These are phyloP conservation scores for Leptopilina drosophilae DNA, from an alignment of 2,888 invertebrate species.

Conservation along the genomic window DNA sequence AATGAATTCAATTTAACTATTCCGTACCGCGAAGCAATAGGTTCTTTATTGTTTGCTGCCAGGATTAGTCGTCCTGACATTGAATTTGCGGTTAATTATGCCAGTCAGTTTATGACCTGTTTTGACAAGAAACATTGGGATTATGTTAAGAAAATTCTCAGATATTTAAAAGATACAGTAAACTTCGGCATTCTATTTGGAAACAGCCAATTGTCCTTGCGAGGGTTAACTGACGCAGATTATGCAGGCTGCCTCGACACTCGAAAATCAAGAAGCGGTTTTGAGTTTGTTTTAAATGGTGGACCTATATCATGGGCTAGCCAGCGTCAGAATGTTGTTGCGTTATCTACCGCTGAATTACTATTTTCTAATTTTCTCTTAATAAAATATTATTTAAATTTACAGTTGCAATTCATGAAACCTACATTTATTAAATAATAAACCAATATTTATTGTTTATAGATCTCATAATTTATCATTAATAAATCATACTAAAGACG, in stretches of 20 bases:
- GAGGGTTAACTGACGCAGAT: conserved; percentile 54
- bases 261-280: conserved; percentile 53
- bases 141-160: conserved; percentile 22
- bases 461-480: too few species aligned
- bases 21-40: too few species aligned
- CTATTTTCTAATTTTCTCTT: too few species aligned
- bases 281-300: conserved; percentile 50
- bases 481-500: too few species aligned
- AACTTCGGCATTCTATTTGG: conserved; percentile 25
- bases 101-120: conserved; percentile 14
- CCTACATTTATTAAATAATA: too few species aligned
- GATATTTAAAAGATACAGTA: conserved; percentile 29
- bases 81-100: too few species aligned
- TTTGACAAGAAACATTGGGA: conserved; percentile 6
- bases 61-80: too few species aligned
- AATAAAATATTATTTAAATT: too few species aligned
- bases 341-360: conserved; percentile 55
- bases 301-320: conserved; percentile 55
- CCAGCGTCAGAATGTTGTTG: conserved; percentile 49
- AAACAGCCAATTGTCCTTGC: neutral
- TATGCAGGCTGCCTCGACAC: conserved; percentile 49
- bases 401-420: too few species aligned
- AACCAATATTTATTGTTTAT: too few species aligned
- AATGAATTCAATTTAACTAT: too few species aligned
- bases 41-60: too few species aligned